phyloP scores from a whole-genome alignment of 2,113 vertebrate genomes.

The Macquaria australasica region DNA sequence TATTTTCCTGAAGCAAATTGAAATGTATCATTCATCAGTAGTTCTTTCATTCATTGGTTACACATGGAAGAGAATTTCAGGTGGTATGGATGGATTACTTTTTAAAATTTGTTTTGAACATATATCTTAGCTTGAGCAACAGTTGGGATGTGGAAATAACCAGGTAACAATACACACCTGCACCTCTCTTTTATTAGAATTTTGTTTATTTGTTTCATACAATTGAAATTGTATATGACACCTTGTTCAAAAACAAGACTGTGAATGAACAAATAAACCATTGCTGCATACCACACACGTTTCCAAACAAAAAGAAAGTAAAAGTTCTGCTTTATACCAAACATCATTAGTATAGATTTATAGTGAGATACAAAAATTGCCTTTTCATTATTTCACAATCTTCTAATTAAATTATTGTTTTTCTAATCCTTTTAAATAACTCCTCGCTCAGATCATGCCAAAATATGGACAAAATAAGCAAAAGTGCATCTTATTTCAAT shows the following conservation, averaged over 20 bases:
- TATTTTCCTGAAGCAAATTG: constrained; percentile 58
- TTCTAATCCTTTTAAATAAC: background rate
- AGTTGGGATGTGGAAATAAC: constrained; percentile 6
- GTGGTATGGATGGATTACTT: constrained; percentile 20
- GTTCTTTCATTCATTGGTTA: constrained; percentile 32
- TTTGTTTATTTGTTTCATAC: background rate
- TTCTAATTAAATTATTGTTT: background rate
- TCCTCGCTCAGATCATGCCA: background rate
- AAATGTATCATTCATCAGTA: constrained; percentile 52
- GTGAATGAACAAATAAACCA: background rate
- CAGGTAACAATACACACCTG: background rate
- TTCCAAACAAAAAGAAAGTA: background rate
- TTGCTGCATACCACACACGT: background rate
- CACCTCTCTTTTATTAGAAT: background rate
- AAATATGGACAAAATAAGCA: background rate
- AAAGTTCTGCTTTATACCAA: background rate
- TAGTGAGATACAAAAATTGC: background rate
- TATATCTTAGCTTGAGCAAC: constrained; percentile 18
- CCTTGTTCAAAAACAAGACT: background rate
- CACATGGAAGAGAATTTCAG: constrained; percentile 35
- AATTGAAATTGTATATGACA: background rate
- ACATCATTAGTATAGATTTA: background rate
- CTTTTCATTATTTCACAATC: background rate
- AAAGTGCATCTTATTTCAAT: background rate
- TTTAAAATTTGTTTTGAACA: constrained; percentile 37